Percentiles rank a stretch among this genome's conserved stretches.
These are phyloP conservation scores for Gymnocephalus cernua DNA, from an alignment of 2,113 vertebrate species.

Conservation along the genomic window DNA sequence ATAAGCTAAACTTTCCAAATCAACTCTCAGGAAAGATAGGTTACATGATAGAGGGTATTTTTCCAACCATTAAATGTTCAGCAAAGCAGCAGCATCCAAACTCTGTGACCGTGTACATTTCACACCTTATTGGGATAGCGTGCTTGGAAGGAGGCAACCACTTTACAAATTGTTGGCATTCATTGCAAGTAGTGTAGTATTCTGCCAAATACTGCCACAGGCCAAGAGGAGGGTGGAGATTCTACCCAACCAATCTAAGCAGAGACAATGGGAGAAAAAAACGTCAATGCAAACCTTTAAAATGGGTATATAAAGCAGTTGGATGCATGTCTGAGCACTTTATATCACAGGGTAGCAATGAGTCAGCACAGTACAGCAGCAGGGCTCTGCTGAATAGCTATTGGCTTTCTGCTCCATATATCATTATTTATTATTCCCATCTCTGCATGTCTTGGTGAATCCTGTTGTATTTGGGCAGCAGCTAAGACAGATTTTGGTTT, in stretches of 20 bases:
- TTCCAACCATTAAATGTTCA: conserved; percentile 40
- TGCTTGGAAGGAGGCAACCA: conserved; percentile 22
- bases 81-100: conserved; percentile 26
- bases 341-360: conserved; percentile 15
- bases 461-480: conserved; percentile 45
- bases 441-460: conserved; percentile 12
- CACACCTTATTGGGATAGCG: conserved; percentile 49
- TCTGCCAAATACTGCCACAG: conserved; percentile 45
- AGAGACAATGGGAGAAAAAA: conserved; percentile 12
- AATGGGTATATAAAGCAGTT: conserved; percentile 48
- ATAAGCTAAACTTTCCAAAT: conserved; percentile 47
- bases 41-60: conserved; percentile 15
- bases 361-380: conserved; percentile 16
- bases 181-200: conserved; percentile 13
- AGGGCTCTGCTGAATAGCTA: conserved; percentile 3
- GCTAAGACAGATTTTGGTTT: conserved; percentile 1
- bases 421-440: conserved; percentile 42
- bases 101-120: conserved; percentile 19
- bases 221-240: conserved; percentile 55
- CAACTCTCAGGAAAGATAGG: conserved; percentile 23
- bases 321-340: conserved; percentile 47
- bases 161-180: conserved; percentile 46
- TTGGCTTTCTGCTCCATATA: conserved; percentile 29
- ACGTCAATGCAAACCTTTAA: conserved; percentile 37
- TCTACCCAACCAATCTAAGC: conserved; percentile 44